A percentile compares a stretch with the other conserved stretches of the same genome.
These are phyloP conservation scores for Heliocidaris tuberculata DNA, from an alignment of 35 echinoderm and acorn worm genomes.

Conservation along the genomic window DNA sequence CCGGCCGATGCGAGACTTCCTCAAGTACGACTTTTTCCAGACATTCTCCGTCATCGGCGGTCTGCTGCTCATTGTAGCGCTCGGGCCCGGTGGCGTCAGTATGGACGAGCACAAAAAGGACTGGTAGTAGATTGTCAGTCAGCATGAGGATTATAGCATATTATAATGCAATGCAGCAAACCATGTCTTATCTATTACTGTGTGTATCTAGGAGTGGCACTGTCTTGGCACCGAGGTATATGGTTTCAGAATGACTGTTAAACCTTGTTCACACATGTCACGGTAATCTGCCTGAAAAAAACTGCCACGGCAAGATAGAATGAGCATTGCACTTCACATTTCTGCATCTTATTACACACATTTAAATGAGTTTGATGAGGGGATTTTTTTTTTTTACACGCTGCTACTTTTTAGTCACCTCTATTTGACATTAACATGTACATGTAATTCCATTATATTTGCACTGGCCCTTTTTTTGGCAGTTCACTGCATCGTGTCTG, in stretches of 20 bases:
- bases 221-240: background rate
- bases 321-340: background rate
- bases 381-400: background rate
- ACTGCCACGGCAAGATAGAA: background rate
- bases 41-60: conserved; percentile 97
- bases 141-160: background rate
- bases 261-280: background rate
- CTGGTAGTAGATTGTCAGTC: conserved; percentile 62
- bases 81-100: conserved; percentile 95
- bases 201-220: background rate
- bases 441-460: background rate
- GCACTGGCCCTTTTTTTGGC: background rate
- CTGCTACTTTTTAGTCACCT: background rate
- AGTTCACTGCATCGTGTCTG: background rate
- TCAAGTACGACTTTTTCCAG: conserved; percentile 99
- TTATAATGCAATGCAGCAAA: conserved; percentile 24
- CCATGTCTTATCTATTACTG: conserved; percentile 36
- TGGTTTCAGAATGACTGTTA: background rate
- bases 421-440: background rate
- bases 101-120: conserved; percentile 99
- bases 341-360: background rate
- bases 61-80: conserved; percentile 82
- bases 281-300: background rate
- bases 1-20: conserved; percentile 96
- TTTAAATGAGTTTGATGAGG: no score